Evolutionary conservation across 2,797 vertebrate genomes (phyloP).

Genomic region (Fistularia commersonii): DNA sequence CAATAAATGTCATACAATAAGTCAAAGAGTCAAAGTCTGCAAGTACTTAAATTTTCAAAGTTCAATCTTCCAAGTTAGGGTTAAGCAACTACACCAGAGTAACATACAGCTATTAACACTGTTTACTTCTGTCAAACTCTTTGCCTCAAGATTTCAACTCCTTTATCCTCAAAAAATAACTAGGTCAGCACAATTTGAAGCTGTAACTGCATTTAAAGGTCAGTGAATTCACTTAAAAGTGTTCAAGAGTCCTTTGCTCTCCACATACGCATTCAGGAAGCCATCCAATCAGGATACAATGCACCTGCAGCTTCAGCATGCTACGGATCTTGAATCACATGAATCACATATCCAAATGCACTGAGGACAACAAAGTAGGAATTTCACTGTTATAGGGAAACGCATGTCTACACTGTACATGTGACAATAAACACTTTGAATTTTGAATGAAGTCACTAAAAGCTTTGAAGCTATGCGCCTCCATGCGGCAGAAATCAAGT

Average conservation of each 20-base stretch:
- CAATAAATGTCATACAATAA: too few species aligned
- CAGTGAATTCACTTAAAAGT: constrained; percentile 40
- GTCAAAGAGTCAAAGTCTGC: too few species aligned
- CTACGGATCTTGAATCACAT: constrained; percentile 23
- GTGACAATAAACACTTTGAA: too few species aligned
- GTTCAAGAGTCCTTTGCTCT: constrained; percentile 25
- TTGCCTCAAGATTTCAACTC: neutral
- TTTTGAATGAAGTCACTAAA: constrained; percentile 41
- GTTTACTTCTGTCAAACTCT: neutral
- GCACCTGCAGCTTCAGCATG: constrained; percentile 33
- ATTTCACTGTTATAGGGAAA: too few species aligned
- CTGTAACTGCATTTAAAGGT: constrained; percentile 45
- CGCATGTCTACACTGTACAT: too few species aligned
- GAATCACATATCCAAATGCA: too few species aligned
- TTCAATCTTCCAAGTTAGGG: too few species aligned
- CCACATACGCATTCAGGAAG: constrained; percentile 32
- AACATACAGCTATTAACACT: too few species aligned
- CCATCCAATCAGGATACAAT: constrained; percentile 50
- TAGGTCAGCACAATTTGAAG: constrained; percentile 43
- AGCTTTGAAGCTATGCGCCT: constrained; percentile 39
- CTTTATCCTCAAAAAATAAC: constrained; percentile 12
- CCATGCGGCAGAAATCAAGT: constrained; percentile 24
- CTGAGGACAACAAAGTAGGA: too few species aligned
- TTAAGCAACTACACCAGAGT: too few species aligned
- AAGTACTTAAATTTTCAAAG: too few species aligned